These are phyloP conservation scores for Chaetoderma sp. DNA, from an alignment of 2,888 invertebrate genomes.

Conservation along the genomic window DNA sequence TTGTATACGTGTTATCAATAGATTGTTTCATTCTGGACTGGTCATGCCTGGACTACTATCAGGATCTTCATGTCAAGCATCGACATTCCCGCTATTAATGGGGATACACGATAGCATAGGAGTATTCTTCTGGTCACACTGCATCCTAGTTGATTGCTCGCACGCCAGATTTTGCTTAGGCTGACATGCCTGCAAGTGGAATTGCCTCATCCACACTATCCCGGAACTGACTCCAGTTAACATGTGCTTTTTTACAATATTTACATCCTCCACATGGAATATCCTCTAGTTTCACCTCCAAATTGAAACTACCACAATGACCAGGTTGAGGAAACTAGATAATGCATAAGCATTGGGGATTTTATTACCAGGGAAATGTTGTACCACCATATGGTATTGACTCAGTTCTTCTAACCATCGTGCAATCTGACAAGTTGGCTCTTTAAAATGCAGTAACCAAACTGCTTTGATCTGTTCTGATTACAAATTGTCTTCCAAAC, in stretches of 20 bases:
- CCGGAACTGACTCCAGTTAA: conserved; percentile 20
- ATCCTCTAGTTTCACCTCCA: neutral
- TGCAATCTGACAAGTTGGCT: conserved; percentile 35
- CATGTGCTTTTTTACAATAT: conserved; percentile 13
- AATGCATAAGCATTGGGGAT: neutral
- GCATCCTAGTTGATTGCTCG: too few species aligned
- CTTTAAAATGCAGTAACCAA: conserved; percentile 33
- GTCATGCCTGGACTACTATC: too few species aligned
- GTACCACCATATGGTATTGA: conserved; percentile 32
- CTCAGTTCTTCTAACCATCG: conserved; percentile 38
- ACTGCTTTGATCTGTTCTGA: neutral
- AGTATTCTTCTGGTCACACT: too few species aligned
- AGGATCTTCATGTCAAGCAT: too few species aligned
- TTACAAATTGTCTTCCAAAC: neutral
- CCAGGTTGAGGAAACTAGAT: neutral
- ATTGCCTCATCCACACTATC: conserved; percentile 12
- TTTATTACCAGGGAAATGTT: neutral
- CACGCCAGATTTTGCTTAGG: too few species aligned
- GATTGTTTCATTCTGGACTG: too few species aligned
- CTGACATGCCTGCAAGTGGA: conserved; percentile 5
- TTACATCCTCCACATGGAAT: conserved; percentile 33
- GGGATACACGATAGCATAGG: too few species aligned
- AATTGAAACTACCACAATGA: neutral
- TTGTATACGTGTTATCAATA: neutral
- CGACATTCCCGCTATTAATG: too few species aligned